These are phyloP conservation scores for Sebastes minor DNA, from an alignment of 2,797 vertebrate genomes.

Conservation along the genomic window DNA sequence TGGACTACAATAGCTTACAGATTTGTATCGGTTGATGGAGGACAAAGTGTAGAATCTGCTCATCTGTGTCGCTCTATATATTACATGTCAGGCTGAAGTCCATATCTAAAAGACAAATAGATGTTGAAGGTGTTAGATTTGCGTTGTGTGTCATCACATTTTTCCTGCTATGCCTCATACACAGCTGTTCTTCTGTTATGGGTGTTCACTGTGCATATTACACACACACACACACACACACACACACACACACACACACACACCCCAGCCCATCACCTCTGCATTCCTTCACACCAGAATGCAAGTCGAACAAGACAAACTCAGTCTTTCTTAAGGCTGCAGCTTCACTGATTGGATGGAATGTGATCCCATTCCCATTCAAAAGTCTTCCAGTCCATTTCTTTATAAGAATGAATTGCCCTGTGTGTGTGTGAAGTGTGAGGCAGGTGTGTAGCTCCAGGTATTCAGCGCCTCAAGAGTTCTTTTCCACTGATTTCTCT, in stretches of 20 bases:
- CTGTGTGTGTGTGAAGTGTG: not conserved
- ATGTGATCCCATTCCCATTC: conserved; percentile 31
- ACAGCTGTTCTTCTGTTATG: conserved; percentile 42
- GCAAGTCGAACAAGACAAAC: conserved; percentile 29
- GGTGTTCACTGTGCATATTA: not conserved
- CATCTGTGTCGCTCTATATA: not conserved
- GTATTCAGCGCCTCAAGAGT: conserved; percentile 15
- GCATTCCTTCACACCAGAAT: conserved; percentile 52
- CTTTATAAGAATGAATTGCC: conserved; percentile 33
- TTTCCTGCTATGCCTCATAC: conserved; percentile 42
- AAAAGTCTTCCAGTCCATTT: conserved; percentile 11
- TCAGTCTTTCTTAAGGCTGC: not conserved
- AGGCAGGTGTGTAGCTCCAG: conserved; percentile 34
- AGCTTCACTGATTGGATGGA: conserved; percentile 24
- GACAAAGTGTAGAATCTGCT: not conserved
- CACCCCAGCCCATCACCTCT: not conserved
- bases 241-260: not conserved
- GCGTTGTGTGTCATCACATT: conserved; percentile 55
- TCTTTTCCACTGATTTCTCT: not conserved
- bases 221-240: not conserved
- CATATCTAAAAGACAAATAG: not conserved
- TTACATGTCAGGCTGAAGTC: not conserved
- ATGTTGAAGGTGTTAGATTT: conserved; percentile 28
- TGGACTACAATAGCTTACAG: not conserved
- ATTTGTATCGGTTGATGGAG: not conserved